Percentiles rank a stretch among this genome's conserved stretches.
phyloP scores from a whole-genome alignment of 92 coral and sea anemone species.

The Epizoanthus fatuus region DNA sequence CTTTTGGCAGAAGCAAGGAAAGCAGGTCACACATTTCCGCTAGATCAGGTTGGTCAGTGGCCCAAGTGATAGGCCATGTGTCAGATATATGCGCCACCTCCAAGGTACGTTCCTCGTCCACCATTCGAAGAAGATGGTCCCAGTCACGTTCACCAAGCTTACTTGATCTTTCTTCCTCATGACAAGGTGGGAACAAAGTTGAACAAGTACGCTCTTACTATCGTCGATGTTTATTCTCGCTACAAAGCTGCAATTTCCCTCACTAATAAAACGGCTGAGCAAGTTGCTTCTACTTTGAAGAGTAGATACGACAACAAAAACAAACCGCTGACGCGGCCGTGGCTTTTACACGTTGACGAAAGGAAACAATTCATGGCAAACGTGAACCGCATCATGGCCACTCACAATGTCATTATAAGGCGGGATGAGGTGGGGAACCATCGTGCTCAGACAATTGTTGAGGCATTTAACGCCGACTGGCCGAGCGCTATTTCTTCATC shows the following conservation, averaged over 20 bases:
- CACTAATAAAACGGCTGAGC: slow-evolving; percentile 26
- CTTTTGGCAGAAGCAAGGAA: too few relatives aligned
- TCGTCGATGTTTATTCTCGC: slow-evolving; percentile 16
- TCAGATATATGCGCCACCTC: too few relatives aligned
- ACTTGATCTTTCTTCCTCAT: too few relatives aligned
- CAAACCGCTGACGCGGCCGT: too few relatives aligned
- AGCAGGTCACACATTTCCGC: too few relatives aligned
- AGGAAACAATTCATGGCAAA: slow-evolving; percentile 13
- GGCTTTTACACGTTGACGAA: neutral
- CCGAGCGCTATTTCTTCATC: slow-evolving; percentile 26
- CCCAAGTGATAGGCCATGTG: too few relatives aligned
- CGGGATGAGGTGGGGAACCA: slow-evolving; percentile 8
- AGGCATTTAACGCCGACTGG: neutral
- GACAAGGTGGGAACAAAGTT: neutral
- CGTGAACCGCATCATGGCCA: neutral
- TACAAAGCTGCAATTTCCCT: slow-evolving; percentile 15
- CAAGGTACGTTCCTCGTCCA: too few relatives aligned
- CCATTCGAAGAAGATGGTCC: too few relatives aligned
- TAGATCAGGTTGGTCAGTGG: too few relatives aligned
- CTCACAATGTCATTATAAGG: neutral
- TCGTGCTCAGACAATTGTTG: too few relatives aligned
- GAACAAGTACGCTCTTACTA: slow-evolving; percentile 16
- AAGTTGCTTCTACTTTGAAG: slow-evolving; percentile 13
- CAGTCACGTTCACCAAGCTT: too few relatives aligned
- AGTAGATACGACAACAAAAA: neutral